phyloP scores from a whole-genome alignment of 1,140 invertebrate species.

The Eciton burchellii region DNA sequence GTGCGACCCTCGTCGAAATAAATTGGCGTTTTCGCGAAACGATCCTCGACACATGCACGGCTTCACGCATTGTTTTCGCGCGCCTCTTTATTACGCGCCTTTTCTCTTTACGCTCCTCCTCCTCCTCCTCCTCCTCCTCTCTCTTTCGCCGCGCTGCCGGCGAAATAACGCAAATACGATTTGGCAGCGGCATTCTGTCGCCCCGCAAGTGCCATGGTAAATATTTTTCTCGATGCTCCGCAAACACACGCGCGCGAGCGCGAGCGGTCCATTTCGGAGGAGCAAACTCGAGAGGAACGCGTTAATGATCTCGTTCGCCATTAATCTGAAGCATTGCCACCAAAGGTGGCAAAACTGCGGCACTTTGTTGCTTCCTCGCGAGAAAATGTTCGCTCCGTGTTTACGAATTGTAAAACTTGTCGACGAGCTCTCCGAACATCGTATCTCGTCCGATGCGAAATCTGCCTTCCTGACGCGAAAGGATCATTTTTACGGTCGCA shows the following conservation, averaged over 20 bases:
- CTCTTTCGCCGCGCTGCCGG: constrained; percentile 42
- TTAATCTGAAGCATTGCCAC: background rate
- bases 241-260: too few relatives aligned
- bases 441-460: too few relatives aligned
- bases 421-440: too few relatives aligned
- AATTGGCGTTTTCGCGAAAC: constrained; percentile 80
- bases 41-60: constrained; percentile 63
- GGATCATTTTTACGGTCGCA: background rate
- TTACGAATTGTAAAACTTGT: too few relatives aligned
- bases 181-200: constrained; percentile 59
- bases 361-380: too few relatives aligned
- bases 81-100: constrained; percentile 66
- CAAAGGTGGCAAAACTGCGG: background rate
- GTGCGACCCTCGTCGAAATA: constrained; percentile 63
- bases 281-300: background rate
- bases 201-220: constrained; percentile 56
- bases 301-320: background rate
- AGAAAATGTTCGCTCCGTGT: too few relatives aligned
- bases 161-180: constrained; percentile 56
- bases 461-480: background rate
- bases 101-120: too few relatives aligned
- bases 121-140: constrained; percentile 47
- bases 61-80: constrained; percentile 76
- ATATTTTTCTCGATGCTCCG: constrained; percentile 64
- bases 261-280: background rate